Conservation (phyloP, 2,797 vertebrate species). For the Meriones psammophilus region DNA sequence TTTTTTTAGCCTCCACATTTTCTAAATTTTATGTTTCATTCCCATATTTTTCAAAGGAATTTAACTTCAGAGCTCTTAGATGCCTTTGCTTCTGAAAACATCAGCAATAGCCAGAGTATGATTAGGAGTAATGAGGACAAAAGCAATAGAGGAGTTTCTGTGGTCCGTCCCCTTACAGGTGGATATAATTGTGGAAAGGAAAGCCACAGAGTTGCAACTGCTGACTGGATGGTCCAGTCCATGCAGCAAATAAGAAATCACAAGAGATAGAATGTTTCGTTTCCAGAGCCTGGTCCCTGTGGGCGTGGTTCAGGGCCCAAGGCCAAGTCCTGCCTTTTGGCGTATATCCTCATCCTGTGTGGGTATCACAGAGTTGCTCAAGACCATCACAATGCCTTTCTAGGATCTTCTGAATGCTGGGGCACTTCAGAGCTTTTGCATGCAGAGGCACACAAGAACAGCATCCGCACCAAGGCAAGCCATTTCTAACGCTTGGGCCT, state of each 20-base stretch:
- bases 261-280: neutral
- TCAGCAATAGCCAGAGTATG: neutral
- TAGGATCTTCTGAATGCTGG: neutral
- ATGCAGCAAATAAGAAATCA: neutral
- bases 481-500: neutral
- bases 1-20: neutral
- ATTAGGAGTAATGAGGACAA: neutral
- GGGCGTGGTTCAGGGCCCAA: neutral
- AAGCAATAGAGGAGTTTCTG: neutral
- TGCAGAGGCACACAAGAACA: accelerated
- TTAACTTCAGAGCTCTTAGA: neutral
- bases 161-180: neutral
- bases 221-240: neutral
- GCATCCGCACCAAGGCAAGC: neutral
- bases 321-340: neutral
- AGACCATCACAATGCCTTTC: neutral
- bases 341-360: neutral
- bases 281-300: neutral
- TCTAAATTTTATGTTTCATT: neutral
- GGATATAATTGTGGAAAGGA: too few species aligned
- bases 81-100: constrained; percentile 1
- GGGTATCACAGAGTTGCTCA: neutral
- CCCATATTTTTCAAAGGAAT: neutral
- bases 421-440: neutral
- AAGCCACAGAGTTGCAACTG: too few species aligned